These are phyloP conservation scores for Seira ritae DNA, from an alignment of 2,888 invertebrate species.

Conservation along the genomic window DNA sequence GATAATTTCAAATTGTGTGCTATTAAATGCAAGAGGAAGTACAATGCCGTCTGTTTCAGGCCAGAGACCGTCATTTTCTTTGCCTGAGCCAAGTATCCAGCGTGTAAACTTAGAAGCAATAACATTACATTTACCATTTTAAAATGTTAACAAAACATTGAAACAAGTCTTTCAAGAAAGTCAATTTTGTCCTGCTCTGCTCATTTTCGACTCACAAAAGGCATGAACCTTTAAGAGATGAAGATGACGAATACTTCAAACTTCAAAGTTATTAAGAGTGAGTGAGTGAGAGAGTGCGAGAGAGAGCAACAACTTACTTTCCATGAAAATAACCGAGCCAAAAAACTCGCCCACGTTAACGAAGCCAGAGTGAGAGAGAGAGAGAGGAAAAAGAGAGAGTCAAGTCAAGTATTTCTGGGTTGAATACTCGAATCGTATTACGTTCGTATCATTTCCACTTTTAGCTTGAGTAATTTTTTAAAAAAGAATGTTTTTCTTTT, in stretches of 20 bases:
- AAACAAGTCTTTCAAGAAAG: too few species aligned
- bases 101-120: too few species aligned
- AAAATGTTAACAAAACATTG: too few species aligned
- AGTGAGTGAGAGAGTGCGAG: slow-evolving; percentile 10
- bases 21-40: too few species aligned
- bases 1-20: too few species aligned
- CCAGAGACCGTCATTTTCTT: too few species aligned
- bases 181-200: background rate
- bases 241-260: slow-evolving; percentile 15
- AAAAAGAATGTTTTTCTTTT: background rate
- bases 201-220: background rate
- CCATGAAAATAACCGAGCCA: slow-evolving; percentile 69
- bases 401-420: slow-evolving; percentile 9
- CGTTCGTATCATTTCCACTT: slow-evolving; percentile 23
- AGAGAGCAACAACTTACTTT: slow-evolving; percentile 60
- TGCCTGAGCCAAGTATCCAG: too few species aligned
- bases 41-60: too few species aligned
- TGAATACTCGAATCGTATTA: slow-evolving; percentile 1
- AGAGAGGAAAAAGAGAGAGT: slow-evolving; percentile 3
- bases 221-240: background rate
- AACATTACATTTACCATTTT: too few species aligned
- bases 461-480: slow-evolving; percentile 4
- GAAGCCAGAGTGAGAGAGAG: background rate
- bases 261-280: slow-evolving; percentile 4
- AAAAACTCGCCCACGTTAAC: slow-evolving; percentile 67